These are phyloP conservation scores for Listronotus bonariensis DNA, from an alignment of 1,140 invertebrate species.

Conservation along the genomic window DNA sequence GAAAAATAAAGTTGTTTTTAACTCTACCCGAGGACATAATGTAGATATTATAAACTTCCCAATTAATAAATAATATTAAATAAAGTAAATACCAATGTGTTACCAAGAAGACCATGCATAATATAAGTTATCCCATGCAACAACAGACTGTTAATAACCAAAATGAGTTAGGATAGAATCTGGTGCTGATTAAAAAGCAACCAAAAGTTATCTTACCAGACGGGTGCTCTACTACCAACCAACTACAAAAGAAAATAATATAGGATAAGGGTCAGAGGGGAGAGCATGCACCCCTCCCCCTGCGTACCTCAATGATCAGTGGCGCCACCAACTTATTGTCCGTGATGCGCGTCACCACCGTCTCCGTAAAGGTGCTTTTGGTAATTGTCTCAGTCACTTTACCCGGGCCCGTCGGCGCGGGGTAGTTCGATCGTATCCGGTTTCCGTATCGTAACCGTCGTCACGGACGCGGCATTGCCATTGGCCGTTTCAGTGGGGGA, in stretches of 20 bases:
- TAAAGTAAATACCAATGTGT: no score
- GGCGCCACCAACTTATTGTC: conserved; percentile 84
- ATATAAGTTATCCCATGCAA: no score
- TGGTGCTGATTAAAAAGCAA: conserved; percentile 3
- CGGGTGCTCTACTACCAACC: conserved; percentile 22
- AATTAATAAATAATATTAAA: no score
- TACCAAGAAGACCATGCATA: no score
- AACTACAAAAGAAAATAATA: conserved; percentile 20
- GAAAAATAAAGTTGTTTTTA: no score
- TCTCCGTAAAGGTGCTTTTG: conserved; percentile 92
- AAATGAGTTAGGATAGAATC: no score
- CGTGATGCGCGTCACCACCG: conserved; percentile 88
- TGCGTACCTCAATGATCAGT: conserved; percentile 82
- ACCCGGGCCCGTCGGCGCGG: conserved; percentile 79
- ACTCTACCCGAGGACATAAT: no score
- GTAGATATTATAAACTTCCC: no score
- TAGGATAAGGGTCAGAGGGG: conserved; percentile 28
- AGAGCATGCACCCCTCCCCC: conserved; percentile 22
- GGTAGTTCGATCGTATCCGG: conserved; percentile 74
- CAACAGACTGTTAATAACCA: no score
- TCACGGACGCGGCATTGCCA: conserved; percentile 57
- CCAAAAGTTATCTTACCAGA: neutral
- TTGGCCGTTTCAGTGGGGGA: conserved; percentile 60
- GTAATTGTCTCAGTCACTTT: conserved; percentile 90
- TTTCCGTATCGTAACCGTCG: conserved; percentile 75